Conservation (phyloP, 2,888 invertebrate species). For the Thalpophila matura region DNA sequence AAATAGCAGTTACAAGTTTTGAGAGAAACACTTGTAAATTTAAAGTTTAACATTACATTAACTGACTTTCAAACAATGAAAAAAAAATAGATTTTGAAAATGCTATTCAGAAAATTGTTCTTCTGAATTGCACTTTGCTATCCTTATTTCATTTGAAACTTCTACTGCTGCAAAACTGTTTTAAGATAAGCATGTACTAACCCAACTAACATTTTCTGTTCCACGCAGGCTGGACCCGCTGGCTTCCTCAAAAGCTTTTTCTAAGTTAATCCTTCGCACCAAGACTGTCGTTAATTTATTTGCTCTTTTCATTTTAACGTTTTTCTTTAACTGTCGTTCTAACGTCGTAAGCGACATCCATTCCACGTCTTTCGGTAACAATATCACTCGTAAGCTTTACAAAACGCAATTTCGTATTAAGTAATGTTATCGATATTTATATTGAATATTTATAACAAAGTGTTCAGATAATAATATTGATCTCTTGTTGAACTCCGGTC, state of each 20-base stretch:
- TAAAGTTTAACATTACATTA: no score
- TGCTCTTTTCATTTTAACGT: constrained; percentile 79
- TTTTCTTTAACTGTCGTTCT: constrained; percentile 82
- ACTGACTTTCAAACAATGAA: no score
- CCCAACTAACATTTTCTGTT: constrained; percentile 76
- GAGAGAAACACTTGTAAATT: background rate
- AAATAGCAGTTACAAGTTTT: constrained; percentile 1
- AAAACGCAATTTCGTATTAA: constrained; percentile 81
- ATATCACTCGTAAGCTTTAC: constrained; percentile 80
- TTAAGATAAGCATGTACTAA: constrained; percentile 63
- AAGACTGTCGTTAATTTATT: constrained; percentile 89
- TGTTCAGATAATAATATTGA: constrained; percentile 87
- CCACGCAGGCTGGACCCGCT: constrained; percentile 96
- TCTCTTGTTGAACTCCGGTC: constrained; percentile 79
- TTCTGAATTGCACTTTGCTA: background rate
- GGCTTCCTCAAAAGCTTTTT: constrained; percentile 99
- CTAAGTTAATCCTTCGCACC: constrained; percentile 92
- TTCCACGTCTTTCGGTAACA: constrained; percentile 79
- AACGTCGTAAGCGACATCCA: constrained; percentile 79
- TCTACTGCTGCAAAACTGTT: background rate
- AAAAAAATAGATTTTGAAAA: no score
- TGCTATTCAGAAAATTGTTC: no score
- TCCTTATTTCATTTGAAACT: background rate
- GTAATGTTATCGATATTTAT: constrained; percentile 72
- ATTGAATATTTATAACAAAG: constrained; percentile 82